These are phyloP conservation scores for Agriotes lineatus DNA, from an alignment of 2,888 invertebrate genomes.

Conservation along the genomic window DNA sequence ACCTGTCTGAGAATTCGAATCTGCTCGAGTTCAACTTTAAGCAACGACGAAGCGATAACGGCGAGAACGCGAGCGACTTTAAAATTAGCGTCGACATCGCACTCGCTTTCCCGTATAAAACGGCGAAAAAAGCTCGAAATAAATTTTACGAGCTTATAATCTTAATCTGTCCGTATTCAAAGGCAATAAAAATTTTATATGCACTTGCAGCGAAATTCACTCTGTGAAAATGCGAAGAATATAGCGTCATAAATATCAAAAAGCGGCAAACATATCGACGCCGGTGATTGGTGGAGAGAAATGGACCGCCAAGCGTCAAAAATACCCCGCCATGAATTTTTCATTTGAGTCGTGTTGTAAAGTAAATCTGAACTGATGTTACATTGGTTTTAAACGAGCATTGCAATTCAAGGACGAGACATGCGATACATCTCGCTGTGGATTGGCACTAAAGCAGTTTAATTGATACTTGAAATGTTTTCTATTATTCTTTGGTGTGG, in stretches of 20 bases:
- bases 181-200: slow-evolving; percentile 42
- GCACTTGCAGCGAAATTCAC: slow-evolving; percentile 41
- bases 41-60: not conserved
- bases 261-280: slow-evolving; percentile 32
- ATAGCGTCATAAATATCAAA: slow-evolving; percentile 38
- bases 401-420: too few species aligned
- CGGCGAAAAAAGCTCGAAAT: slow-evolving; percentile 17
- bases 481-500: too few species aligned
- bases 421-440: too few species aligned
- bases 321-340: not conserved
- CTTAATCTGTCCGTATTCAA: slow-evolving; percentile 37
- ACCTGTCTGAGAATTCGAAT: not conserved
- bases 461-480: too few species aligned
- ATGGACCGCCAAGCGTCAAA: slow-evolving; percentile 4
- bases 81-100: not conserved
- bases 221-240: slow-evolving; percentile 36
- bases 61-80: not conserved
- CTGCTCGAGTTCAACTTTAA: not conserved
- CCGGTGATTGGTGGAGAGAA: slow-evolving; percentile 15
- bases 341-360: not conserved
- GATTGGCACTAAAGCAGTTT: too few species aligned
- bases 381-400: too few species aligned
- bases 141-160: slow-evolving; percentile 34
- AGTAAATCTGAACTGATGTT: not conserved
- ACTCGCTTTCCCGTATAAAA: not conserved